Conservation (phyloP, 2,113 vertebrate species). For the Cyanoramphus novaezelandiae region DNA sequence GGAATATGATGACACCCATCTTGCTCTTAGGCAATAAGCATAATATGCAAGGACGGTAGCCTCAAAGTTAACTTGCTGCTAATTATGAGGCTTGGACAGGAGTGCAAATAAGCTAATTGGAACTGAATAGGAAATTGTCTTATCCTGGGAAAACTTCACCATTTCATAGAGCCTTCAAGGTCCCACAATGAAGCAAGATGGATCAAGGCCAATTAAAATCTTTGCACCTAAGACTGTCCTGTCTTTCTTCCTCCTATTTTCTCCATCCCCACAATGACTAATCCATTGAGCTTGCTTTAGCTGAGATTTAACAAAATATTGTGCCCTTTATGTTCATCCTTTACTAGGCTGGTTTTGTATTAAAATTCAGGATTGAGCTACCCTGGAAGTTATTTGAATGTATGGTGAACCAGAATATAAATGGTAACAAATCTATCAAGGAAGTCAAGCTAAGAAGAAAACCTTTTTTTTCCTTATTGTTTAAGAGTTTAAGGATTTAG, state of each 20-base stretch:
- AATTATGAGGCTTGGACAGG: neutral
- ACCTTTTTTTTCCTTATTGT: neutral
- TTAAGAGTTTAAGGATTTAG: neutral
- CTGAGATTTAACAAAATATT: neutral
- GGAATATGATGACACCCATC: neutral
- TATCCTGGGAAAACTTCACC: neutral
- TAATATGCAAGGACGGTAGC: neutral
- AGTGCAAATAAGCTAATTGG: neutral
- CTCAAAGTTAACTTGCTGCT: neutral
- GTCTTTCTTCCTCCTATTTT: neutral
- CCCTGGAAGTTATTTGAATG: neutral
- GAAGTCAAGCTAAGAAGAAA: neutral
- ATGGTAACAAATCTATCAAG: neutral
- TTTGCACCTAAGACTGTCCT: neutral
- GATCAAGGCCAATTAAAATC: neutral
- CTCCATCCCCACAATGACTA: neutral
- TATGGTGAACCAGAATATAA: neutral
- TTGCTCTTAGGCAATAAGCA: neutral
- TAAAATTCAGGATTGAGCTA: neutral
- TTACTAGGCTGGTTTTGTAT: neutral
- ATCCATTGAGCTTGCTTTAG: neutral
- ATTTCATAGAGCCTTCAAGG: neutral
- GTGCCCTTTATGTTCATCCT: neutral
- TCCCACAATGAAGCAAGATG: neutral
- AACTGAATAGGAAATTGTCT: neutral